Conservation (phyloP, 2,888 invertebrate genomes). For the Parnassius smintheus region DNA sequence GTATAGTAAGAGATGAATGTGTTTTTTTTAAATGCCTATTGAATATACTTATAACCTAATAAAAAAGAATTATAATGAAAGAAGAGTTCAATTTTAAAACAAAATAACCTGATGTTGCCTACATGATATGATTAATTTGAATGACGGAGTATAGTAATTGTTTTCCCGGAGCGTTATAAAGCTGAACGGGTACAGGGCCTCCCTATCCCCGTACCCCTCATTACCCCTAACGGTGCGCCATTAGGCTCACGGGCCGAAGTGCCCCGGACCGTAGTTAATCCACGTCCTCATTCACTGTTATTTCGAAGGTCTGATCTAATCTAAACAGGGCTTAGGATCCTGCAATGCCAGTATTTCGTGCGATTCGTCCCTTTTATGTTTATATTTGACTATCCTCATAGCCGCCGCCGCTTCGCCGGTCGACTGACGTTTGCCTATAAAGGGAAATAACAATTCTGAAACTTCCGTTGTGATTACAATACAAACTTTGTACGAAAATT, state of each 20-base stretch:
- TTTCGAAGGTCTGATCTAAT: conserved; percentile 81
- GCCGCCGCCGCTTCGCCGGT: conserved; percentile 49
- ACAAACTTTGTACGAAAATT: conserved; percentile 59
- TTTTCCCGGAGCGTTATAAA: conserved; percentile 45
- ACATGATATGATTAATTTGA: conserved; percentile 28
- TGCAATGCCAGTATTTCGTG: conserved; percentile 77
- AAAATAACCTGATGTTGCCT: neutral
- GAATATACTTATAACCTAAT: too few species aligned
- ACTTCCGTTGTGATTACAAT: conserved; percentile 53
- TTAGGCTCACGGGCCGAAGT: conserved; percentile 78
- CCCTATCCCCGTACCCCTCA: conserved; percentile 67
- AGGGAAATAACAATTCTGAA: conserved; percentile 72
- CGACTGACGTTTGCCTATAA: conserved; percentile 68
- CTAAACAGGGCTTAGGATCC: conserved; percentile 80
- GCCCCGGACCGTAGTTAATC: conserved; percentile 80
- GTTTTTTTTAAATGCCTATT: too few species aligned
- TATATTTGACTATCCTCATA: conserved; percentile 69
- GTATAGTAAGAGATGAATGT: too few species aligned
- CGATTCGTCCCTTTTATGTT: conserved; percentile 76
- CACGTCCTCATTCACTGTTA: conserved; percentile 82
- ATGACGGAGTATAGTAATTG: conserved; percentile 43
- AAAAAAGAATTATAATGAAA: too few species aligned
- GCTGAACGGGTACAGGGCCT: conserved; percentile 47
- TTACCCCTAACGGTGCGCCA: conserved; percentile 77
- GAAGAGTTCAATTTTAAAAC: neutral